These are phyloP conservation scores for Sternarchorhynchus goeldii DNA, from an alignment of 2,797 vertebrate species.

Conservation along the genomic window DNA sequence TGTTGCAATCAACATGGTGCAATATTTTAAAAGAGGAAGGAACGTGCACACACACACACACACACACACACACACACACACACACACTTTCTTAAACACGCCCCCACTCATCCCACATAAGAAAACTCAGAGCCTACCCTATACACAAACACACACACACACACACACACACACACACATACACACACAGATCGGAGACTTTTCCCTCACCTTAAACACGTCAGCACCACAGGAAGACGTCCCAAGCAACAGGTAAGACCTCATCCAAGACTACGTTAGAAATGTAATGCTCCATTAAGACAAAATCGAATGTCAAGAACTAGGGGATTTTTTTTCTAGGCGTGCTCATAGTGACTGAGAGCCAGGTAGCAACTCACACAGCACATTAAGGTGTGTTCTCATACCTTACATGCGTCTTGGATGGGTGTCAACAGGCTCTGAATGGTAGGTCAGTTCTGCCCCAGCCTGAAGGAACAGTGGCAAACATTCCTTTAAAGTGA, in stretches of 20 bases:
- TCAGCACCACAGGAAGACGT: slow-evolving; percentile 1
- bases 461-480: slow-evolving; percentile 25
- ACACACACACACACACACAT: background rate
- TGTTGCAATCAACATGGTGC: slow-evolving; percentile 44
- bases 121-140: slow-evolving; percentile 54
- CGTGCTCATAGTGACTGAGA: background rate
- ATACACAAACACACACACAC: slow-evolving; percentile 42
- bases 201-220: background rate
- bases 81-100: slow-evolving; percentile 25
- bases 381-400: slow-evolving; percentile 48
- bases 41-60: slow-evolving; percentile 17
- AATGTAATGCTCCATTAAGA: background rate
- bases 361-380: background rate
- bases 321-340: no score
- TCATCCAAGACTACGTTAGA: background rate
- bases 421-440: slow-evolving; percentile 50
- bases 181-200: background rate
- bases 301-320: background rate
- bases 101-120: slow-evolving; percentile 36
- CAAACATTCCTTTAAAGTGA: slow-evolving; percentile 29
- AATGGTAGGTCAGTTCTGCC: background rate
- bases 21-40: slow-evolving; percentile 40
- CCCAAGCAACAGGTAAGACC: slow-evolving; percentile 18
- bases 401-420: slow-evolving; percentile 29
- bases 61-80: background rate